A percentile compares a stretch with the other conserved stretches of the same genome.
Conservation (phyloP, 2,888 invertebrate species). For the Leptothorax acervorum region DNA sequence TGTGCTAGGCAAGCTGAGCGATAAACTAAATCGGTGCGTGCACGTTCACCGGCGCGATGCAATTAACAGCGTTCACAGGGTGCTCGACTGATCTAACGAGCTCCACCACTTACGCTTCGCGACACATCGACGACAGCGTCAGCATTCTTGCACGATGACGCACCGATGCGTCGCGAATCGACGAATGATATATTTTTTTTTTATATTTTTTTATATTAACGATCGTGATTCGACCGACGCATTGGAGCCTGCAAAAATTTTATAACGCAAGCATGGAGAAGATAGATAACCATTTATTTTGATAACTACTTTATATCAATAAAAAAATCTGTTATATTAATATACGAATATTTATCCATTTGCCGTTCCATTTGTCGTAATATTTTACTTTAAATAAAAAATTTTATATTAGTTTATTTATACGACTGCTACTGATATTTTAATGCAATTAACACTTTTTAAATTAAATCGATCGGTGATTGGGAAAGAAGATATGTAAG, state of each 20-base stretch:
- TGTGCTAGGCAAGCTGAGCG: constrained; percentile 59
- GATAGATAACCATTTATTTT: neutral
- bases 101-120: constrained; percentile 50
- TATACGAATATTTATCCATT: neutral
- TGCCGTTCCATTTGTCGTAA: neutral
- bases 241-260: neutral
- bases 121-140: constrained; percentile 38
- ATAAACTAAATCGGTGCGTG: constrained; percentile 67
- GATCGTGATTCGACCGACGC: constrained; percentile 13
- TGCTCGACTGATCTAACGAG: constrained; percentile 70
- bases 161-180: constrained; percentile 19
- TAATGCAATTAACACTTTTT: neutral
- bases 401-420: neutral
- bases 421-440: neutral
- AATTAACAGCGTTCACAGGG: constrained; percentile 72
- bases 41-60: constrained; percentile 65
- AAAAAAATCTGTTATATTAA: neutral
- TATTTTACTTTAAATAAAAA: neutral
- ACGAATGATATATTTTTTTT: neutral
- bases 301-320: constrained; percentile 3
- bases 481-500: neutral
- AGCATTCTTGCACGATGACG: constrained; percentile 21
- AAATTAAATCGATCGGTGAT: neutral
- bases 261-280: neutral
- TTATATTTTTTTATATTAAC: constrained; percentile 1